Percentiles rank a stretch among this genome's conserved stretches.
Evolutionary conservation across 2,888 invertebrate species (phyloP).

Genomic region (Agrotis ipsilon): DNA sequence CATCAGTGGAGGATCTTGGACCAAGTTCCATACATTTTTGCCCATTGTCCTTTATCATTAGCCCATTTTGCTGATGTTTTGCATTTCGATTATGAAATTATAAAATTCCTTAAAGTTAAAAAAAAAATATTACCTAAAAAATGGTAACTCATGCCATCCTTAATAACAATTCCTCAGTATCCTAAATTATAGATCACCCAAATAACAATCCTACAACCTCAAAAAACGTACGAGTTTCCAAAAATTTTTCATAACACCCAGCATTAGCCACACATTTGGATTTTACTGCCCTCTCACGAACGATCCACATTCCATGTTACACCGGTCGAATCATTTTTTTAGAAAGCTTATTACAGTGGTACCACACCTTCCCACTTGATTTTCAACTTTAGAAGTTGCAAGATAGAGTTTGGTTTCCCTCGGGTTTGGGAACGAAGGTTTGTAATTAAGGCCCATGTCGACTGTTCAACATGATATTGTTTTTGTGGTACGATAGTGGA

Average conservation of each 20-base stretch:
- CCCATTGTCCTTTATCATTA: no score
- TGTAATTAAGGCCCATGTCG: slow-evolving; percentile 87
- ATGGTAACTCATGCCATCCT: no score
- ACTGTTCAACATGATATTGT: slow-evolving; percentile 85
- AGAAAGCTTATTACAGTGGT: slow-evolving; percentile 84
- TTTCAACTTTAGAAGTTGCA: slow-evolving; percentile 57
- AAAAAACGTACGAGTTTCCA: slow-evolving; percentile 49
- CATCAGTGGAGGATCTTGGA: no score
- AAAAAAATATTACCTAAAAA: no score
- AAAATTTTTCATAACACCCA: slow-evolving; percentile 72
- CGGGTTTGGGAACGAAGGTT: slow-evolving; percentile 59
- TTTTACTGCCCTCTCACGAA: slow-evolving; percentile 76
- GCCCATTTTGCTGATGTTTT: no score
- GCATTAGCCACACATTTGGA: slow-evolving; percentile 68
- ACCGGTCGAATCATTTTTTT: slow-evolving; percentile 85
- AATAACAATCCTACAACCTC: not conserved
- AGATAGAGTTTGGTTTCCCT: slow-evolving; percentile 63
- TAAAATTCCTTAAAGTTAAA: no score
- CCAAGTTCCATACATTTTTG: no score
- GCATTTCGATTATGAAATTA: no score
- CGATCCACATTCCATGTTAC: slow-evolving; percentile 86
- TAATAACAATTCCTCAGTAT: no score
- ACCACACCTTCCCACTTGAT: slow-evolving; percentile 34
- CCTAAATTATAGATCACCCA: not conserved
- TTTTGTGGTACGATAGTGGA: slow-evolving; percentile 87